A percentile compares a stretch with the other conserved stretches of the same genome.
These are phyloP conservation scores for Carcina quercana DNA, from an alignment of 2,888 invertebrate species.

Conservation along the genomic window DNA sequence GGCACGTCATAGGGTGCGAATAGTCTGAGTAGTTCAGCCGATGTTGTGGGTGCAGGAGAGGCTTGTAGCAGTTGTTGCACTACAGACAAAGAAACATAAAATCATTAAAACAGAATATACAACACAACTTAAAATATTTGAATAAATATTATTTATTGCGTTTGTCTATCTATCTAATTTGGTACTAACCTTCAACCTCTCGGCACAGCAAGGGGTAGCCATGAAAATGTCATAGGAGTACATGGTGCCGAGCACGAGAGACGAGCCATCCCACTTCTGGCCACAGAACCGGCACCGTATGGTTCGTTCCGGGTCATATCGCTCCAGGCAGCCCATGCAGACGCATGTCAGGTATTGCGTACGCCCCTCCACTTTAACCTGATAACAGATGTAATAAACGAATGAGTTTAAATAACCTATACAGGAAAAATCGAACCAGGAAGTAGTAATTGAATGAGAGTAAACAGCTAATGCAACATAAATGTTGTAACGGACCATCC, in stretches of 20 bases:
- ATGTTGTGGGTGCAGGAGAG: conserved; percentile 89
- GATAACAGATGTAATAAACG: conserved; percentile 25
- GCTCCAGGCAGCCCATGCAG: conserved; percentile 95
- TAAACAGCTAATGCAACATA: too few relatives aligned
- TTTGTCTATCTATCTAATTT: not conserved
- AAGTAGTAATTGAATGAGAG: too few relatives aligned
- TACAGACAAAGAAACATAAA: conserved; percentile 51
- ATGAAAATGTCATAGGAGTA: conserved; percentile 99
- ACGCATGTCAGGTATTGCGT: conserved; percentile 94
- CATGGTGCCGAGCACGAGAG: conserved; percentile 96
- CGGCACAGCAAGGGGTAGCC: conserved; percentile 96
- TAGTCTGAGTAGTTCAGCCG: conserved; percentile 96
- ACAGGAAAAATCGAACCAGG: too few relatives aligned
- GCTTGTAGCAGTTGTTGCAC: conserved; percentile 95
- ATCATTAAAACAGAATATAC: conserved; percentile 1
- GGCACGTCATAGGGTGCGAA: conserved; percentile 93
- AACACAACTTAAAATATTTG: not conserved
- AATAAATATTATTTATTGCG: not conserved
- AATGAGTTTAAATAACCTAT: too few relatives aligned
- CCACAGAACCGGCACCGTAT: conserved; percentile 90
- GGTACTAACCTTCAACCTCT: conserved; percentile 86
- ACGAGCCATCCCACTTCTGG: conserved; percentile 93
- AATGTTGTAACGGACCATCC: too few relatives aligned
- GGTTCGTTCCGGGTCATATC: conserved; percentile 81
- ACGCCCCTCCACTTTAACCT: conserved; percentile 94